A percentile compares a stretch with the other conserved stretches of the same genome.
Conservation (phyloP, 2,888 invertebrate species). For the Ptycholaimellus sp. region DNA sequence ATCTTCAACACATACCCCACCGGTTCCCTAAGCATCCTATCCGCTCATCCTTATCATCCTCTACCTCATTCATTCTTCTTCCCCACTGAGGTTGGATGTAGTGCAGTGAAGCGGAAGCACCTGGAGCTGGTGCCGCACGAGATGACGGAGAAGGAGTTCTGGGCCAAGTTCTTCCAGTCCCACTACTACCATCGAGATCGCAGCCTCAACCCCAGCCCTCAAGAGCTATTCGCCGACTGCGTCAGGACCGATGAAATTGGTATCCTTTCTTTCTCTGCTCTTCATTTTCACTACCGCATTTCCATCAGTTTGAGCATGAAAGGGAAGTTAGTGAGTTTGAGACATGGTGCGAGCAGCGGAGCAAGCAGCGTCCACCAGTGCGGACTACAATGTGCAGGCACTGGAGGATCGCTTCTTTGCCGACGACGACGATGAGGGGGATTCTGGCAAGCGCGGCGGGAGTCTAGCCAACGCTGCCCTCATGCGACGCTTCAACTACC, state of each 20-base stretch:
- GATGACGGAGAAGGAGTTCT: constrained; percentile 84
- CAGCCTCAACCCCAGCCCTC: constrained; percentile 36
- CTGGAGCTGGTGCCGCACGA: constrained; percentile 79
- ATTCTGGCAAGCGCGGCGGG: not conserved
- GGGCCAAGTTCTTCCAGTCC: constrained; percentile 97
- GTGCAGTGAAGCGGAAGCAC: constrained; percentile 67
- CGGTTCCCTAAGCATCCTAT: constrained; percentile 21
- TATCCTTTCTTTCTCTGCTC: constrained; percentile 11
- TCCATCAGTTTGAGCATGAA: not conserved
- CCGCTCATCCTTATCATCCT: no score
- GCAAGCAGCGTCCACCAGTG: no score
- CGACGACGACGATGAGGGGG: no score
- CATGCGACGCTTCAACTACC: constrained; percentile 29
- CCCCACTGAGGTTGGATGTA: not conserved
- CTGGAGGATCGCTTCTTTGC: no score
- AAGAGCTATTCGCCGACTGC: constrained; percentile 91
- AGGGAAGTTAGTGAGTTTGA: no score
- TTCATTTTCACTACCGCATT: not conserved
- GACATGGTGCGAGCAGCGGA: no score
- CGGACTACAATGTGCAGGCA: no score
- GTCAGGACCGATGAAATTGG: constrained; percentile 73
- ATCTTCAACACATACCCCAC: constrained; percentile 98
- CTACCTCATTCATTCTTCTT: not conserved
- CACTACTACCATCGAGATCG: constrained; percentile 67
- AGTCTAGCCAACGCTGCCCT: constrained; percentile 9